Base-by-base conservation (phyloP, 2,888 invertebrate genomes). In the Cerceris ruficornis region DNA sequence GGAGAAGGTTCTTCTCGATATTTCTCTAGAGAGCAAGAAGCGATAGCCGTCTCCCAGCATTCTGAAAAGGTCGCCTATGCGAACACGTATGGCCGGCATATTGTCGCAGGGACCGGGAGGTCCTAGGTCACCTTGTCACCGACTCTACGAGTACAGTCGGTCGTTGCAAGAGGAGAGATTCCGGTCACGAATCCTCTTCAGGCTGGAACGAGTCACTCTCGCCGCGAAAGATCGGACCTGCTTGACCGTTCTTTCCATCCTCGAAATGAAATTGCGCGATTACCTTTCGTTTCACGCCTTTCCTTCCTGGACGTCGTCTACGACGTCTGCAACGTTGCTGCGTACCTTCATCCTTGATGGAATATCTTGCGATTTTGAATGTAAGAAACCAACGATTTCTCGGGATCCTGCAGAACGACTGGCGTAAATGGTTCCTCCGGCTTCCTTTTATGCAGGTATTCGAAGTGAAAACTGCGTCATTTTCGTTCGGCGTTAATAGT, bases 141-240 rank as follows among this genome's bases (percentile, higher is more conserved):
- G 50, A 14, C 55, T 61, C 39, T 15, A 46, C 52, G 42, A 58
- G 57, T 67, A 83, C 77, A 80, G 62, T 77, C 83, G 57, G 43
- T 41, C 50, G 50, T 58, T 43, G 59, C 28, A 17, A 41, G 67
- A 62, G 62, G 71, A 64, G 65, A 74, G 61, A 86, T 86, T 86
- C 86, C 68, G 65, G 86, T 86, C 86, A 86, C 86, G 86, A 84
- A 82, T 75, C 75, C 67, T 79, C 80, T 77, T 75, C 77, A 75
- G 68, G 39, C 28, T 60, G 70, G 77, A 68, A 80, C 83, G 76
- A 79, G 75, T 82, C 67, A 77, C 77, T 81, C 66, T 54, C 66
- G 43, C 64, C 61, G 52, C 71, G 75, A 73, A 75, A 77, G 81
- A 83, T 83, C 76, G 73, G 70, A 74, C 68, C 55, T 66, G 55